Evolutionary conservation across 2,113 vertebrate species (phyloP), one percentile per base, ranked within the genome.

Genomic region (Chaenogobius annularis): DNA sequence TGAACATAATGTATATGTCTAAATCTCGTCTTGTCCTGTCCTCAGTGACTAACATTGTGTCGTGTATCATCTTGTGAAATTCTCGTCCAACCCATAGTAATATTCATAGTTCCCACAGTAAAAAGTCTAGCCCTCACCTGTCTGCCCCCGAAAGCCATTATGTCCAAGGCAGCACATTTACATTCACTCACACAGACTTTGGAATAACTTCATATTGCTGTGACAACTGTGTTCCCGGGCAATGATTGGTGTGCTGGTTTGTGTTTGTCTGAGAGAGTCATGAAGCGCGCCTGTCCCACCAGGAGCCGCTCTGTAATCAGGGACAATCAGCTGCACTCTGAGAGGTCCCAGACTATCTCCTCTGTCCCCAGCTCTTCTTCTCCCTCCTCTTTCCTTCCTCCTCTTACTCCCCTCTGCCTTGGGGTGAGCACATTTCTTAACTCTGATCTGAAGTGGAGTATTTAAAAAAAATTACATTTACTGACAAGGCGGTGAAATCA

Each of bases 291-390:
- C 37, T 20, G 10, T 73, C 77, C 74, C 78, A 68, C 54, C 50
- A 62, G 69, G 73, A 81, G 77, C 73, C 76, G 77, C 77, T 79
- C 68, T 79, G 10, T 46, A 90, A 90, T 91, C 84, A 86, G 75
- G 75, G 78, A 12, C 81, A 89, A 88, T 88, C 85, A 90, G 79
- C 75, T 15, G 0, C 67, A 66, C 78, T 68, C 63, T 26, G 63
- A 81, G 66, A 72, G 71, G 69, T 78, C 74, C 79, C 68, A 59
- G 15, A 61, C 72, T 82, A 44, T 20, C 63, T 62, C 68, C 54
- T 72, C 46, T 68, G 9, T 55, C 58, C 13, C 43, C 55, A 0
- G 12, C 22, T 26, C 55, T 58, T 12, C 22, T 58, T 62, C 68
- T 68, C 56, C 68, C 48, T 68, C 58, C 13, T 48, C 61, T 64